Percentiles rank a stretch among this genome's conserved stretches.
Conservation (phyloP, 2,797 vertebrate species). For the Acanthiza pusilla region DNA sequence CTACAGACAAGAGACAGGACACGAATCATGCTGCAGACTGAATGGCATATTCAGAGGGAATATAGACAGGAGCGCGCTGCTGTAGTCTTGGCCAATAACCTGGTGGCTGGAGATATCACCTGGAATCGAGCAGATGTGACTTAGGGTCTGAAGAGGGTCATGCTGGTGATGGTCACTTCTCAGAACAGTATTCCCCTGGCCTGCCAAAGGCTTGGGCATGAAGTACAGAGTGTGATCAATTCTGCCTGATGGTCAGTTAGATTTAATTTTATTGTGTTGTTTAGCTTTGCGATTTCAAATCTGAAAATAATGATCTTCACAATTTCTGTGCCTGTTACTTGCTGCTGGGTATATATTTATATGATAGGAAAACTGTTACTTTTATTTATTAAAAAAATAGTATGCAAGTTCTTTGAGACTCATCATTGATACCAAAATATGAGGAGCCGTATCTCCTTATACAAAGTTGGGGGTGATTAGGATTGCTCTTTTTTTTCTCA, state of each 20-base stretch:
- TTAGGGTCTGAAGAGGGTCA: not conserved
- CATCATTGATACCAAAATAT: not conserved
- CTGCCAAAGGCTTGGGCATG: not conserved
- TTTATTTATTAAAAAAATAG: not conserved
- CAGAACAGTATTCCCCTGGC: not conserved
- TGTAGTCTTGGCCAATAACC: not conserved
- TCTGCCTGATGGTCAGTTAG: not conserved
- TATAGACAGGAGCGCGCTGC: not conserved
- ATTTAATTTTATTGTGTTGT: not conserved
- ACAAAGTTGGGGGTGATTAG: accelerated
- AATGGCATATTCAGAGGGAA: not conserved
- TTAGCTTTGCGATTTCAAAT: not conserved
- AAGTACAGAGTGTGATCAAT: not conserved
- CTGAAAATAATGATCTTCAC: not conserved
- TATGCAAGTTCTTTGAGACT: not conserved
- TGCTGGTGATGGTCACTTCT: not conserved
- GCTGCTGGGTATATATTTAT: not conserved
- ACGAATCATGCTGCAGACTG: not conserved
- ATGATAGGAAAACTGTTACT: not conserved
- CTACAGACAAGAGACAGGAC: not conserved
- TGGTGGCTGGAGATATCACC: not conserved
- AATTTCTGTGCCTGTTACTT: not conserved
- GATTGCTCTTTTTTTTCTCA: not conserved
- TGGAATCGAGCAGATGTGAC: not conserved
- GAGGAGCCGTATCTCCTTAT: not conserved